phyloP scores from a whole-genome alignment of 2,888 invertebrate genomes.

The Hirtodrosophila trivittata region DNA sequence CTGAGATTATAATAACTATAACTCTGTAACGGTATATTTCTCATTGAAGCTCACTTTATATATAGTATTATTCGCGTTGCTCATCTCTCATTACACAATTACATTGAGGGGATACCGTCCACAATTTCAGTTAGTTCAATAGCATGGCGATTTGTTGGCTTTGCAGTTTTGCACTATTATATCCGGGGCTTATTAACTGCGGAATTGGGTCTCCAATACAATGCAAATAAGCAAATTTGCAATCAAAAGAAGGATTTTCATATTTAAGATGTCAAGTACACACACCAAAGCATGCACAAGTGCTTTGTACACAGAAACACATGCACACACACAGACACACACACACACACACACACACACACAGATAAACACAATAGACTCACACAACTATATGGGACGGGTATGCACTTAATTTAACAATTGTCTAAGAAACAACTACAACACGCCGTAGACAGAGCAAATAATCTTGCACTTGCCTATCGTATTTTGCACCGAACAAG shows the following conservation, averaged over 20 bases:
- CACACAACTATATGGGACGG: slow-evolving; percentile 14
- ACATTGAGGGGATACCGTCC: background rate
- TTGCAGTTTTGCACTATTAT: slow-evolving; percentile 46
- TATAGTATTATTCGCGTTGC: too few relatives aligned
- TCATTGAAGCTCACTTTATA: too few relatives aligned
- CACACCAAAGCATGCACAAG: background rate
- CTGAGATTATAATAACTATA: too few relatives aligned
- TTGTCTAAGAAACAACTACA: slow-evolving; percentile 53
- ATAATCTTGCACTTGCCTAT: background rate
- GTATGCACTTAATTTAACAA: slow-evolving; percentile 75
- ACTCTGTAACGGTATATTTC: too few relatives aligned
- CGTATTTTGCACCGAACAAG: too few relatives aligned
- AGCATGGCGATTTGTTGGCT: slow-evolving; percentile 60
- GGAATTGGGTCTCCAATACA: slow-evolving; percentile 41
- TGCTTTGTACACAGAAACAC: too few relatives aligned
- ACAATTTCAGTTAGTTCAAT: slow-evolving; percentile 51
- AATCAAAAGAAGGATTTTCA: slow-evolving; percentile 70
- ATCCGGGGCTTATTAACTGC: slow-evolving; percentile 62
- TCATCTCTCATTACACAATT: slow-evolving; percentile 25
- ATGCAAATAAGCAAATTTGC: slow-evolving; percentile 66
- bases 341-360: background rate
- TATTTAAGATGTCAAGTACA: slow-evolving; percentile 60
- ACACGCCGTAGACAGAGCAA: slow-evolving; percentile 1
- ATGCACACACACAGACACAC: background rate
- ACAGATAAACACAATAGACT: too few relatives aligned